Evolutionary conservation across 2,888 invertebrate genomes (phyloP).

Genomic region (Auanema freiburgensis): DNA sequence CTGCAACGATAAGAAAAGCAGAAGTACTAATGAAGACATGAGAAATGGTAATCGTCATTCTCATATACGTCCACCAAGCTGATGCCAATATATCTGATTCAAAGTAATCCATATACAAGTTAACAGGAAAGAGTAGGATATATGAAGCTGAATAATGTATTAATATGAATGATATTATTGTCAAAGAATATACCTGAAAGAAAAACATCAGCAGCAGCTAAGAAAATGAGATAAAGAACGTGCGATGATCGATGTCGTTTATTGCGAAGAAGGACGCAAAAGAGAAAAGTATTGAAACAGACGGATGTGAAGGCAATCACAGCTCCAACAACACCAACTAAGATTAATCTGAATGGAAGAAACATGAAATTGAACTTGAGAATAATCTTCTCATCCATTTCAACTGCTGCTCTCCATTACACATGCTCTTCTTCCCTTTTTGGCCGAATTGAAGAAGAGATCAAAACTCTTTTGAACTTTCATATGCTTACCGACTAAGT

Average conservation of each 20-base stretch:
- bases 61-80: constrained; percentile 56
- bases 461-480: background rate
- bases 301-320: constrained; percentile 51
- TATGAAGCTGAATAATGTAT: constrained; percentile 48
- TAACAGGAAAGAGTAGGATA: constrained; percentile 58
- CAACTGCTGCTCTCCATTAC: background rate
- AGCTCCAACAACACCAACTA: constrained; percentile 57
- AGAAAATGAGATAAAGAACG: constrained; percentile 55
- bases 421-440: background rate
- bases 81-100: constrained; percentile 47
- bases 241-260: constrained; percentile 52
- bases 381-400: background rate
- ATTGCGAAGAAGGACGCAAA: constrained; percentile 47
- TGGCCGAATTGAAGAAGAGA: background rate
- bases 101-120: constrained; percentile 60
- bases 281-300: constrained; percentile 58
- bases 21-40: constrained; percentile 56
- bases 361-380: constrained; percentile 4
- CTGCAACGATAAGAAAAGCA: constrained; percentile 56
- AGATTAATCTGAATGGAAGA: constrained; percentile 32
- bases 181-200: constrained; percentile 44
- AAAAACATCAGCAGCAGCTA: constrained; percentile 58
- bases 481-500: constrained; percentile 28
- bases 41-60: constrained; percentile 49
- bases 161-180: background rate